Percentiles rank a stretch among this genome's conserved stretches.
phyloP scores from a whole-genome alignment of 2,113 vertebrate species.

The Callithrix jacchus region DNA sequence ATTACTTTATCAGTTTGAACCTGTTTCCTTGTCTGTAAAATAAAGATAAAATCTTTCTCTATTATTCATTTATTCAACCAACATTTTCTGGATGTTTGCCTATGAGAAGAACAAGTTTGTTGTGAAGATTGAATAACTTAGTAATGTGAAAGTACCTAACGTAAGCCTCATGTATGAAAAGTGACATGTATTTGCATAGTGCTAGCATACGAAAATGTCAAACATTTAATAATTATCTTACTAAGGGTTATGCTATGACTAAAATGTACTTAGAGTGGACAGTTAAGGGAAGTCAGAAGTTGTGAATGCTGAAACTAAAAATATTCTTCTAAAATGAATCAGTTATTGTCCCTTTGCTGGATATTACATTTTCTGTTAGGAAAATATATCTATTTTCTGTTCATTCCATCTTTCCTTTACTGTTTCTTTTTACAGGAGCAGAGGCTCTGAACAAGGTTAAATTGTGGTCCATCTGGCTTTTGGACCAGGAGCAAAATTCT shows the following conservation, averaged over 20 bases:
- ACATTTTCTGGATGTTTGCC: background rate
- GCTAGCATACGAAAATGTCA: background rate
- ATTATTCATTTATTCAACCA: background rate
- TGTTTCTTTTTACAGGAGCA: background rate
- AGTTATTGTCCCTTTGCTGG: background rate
- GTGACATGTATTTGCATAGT: background rate
- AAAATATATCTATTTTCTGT: constrained; percentile 1
- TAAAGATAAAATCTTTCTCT: background rate
- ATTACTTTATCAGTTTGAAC: background rate
- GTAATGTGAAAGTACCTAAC: background rate
- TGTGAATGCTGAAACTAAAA: background rate
- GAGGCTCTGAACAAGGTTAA: background rate
- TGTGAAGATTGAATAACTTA: background rate
- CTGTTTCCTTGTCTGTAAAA: background rate
- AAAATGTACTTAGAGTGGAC: background rate
- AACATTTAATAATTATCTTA: background rate
- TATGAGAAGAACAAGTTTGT: background rate
- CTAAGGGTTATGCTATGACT: background rate
- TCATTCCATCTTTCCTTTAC: background rate
- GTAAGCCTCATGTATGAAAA: background rate
- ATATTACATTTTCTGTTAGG: background rate
- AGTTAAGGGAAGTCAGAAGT: background rate
- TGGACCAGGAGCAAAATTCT: constrained; percentile 9
- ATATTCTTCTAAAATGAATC: background rate
- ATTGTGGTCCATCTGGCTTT: background rate